Evolutionary conservation across 2,797 vertebrate species (phyloP).

Genomic region (Manis pentadactyla): DNA sequence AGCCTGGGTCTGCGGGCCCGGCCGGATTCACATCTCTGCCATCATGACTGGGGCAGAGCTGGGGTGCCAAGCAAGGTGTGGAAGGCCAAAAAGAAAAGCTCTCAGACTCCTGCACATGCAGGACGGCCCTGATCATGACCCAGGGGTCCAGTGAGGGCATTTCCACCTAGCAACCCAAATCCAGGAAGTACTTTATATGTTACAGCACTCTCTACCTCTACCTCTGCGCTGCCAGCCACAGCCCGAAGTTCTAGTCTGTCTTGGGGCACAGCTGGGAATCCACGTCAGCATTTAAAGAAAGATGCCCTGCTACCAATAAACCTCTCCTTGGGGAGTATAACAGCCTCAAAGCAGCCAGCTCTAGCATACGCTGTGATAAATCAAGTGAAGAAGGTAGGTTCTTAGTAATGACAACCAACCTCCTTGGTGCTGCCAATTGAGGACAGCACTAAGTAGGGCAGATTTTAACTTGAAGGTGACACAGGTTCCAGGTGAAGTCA

Average conservation of each 20-base stretch:
- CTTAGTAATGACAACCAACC: neutral
- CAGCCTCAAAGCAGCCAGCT: neutral
- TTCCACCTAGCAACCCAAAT: neutral
- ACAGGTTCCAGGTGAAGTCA: neutral
- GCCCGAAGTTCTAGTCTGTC: neutral
- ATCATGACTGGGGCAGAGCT: fast-evolving
- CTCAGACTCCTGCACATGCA: neutral
- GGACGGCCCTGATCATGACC: neutral
- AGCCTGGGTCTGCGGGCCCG: neutral
- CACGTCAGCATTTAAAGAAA: neutral
- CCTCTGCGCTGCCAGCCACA: neutral
- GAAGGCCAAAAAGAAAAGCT: neutral
- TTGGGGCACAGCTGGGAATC: neutral
- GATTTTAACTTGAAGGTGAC: neutral
- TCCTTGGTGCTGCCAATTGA: neutral
- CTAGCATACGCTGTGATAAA: neutral
- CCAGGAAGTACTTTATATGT: neutral
- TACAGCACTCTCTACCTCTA: neutral
- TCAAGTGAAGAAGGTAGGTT: neutral
- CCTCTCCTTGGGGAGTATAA: neutral
- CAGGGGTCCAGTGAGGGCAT: neutral
- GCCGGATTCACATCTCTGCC: neutral
- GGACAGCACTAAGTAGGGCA: neutral
- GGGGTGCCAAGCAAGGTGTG: neutral
- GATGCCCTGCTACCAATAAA: neutral